Base-by-base conservation (phyloP, 2,888 invertebrate genomes). In the Drosophila robusta region DNA sequence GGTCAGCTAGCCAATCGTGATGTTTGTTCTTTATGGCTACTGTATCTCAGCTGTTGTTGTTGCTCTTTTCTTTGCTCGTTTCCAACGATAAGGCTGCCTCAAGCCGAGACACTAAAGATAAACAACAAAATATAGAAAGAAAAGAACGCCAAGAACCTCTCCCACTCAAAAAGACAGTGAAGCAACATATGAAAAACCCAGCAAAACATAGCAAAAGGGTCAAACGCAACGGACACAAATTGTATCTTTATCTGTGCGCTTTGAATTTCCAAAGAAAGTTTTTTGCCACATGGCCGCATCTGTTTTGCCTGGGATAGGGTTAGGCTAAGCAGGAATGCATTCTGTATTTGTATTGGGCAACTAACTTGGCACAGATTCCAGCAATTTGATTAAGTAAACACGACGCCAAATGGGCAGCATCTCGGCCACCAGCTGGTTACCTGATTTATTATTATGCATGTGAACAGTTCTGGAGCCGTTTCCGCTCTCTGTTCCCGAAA, bases 1-100 rank as follows among this genome's bases (percentile, higher is more conserved):
- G 90, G 90, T 88, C 90, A 90, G 67, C 39, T 26, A 50, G 45
- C 69, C 70, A 68, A 68, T 66, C 70, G 44, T 52, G 55, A 61
- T 71, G 52, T 42, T 55, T 52, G 51, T 50, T 41, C 44, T 18
- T 47, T 58, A 36, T 45, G 24, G 71, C 74, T 61, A 70, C 70
- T 68, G 78, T 60, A 72, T 32, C 60, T 62, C 34, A 41, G 11
- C 22, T 12, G 32, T 36, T 61, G 41, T 46, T 60, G 42, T 54
- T 50, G 32, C 49, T 70, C 45, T 54, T 45, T 49, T 69, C 47
- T 18, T 63, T 61, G 41, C 39, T 60, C 44, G 26, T 45, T 36
- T 29, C 45, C 14, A 42, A 34, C 75, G 82, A 82, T 85, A 87
- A 87, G 82, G 38, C 32, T 36, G 57, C 18, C 44, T 56, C 44